A percentile compares a stretch with the other conserved stretches of the same genome.
phyloP scores from a whole-genome alignment of 2,113 vertebrate species.

The Lagopus muta region DNA sequence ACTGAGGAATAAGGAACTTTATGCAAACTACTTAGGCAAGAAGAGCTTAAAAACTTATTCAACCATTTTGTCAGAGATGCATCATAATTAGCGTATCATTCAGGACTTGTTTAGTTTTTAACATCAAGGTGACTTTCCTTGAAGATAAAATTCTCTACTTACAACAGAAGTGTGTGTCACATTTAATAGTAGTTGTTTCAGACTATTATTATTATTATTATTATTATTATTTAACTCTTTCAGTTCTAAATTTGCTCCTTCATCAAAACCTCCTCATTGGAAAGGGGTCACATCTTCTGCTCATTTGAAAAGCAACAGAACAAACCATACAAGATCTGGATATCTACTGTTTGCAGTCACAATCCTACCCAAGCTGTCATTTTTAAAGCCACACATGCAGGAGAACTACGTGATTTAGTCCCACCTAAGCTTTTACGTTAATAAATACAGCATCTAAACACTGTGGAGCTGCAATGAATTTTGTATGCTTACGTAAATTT shows the following conservation, averaged over 20 bases:
- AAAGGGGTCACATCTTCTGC: not conserved
- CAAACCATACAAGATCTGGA: not conserved
- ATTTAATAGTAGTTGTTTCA: not conserved
- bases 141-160: slow-evolving; percentile 32
- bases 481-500: not conserved
- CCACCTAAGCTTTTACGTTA: not conserved
- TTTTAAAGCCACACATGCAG: not conserved
- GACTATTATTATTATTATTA: not conserved
- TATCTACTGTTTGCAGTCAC: not conserved
- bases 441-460: not conserved
- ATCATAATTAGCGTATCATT: slow-evolving; percentile 51
- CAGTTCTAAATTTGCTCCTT: not conserved
- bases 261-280: not conserved
- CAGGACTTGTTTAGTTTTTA: slow-evolving; percentile 43
- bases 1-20: slow-evolving; percentile 21
- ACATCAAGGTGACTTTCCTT: slow-evolving; percentile 67
- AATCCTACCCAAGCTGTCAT: not conserved
- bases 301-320: not conserved
- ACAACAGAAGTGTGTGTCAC: not conserved
- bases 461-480: not conserved
- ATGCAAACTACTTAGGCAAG: slow-evolving; percentile 66
- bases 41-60: slow-evolving; percentile 31
- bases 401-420: not conserved
- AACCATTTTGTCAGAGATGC: slow-evolving; percentile 49
- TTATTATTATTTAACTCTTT: not conserved